Evolutionary conservation across 2,113 vertebrate genomes (phyloP).

Genomic region (Edolisoma coerulescens): DNA sequence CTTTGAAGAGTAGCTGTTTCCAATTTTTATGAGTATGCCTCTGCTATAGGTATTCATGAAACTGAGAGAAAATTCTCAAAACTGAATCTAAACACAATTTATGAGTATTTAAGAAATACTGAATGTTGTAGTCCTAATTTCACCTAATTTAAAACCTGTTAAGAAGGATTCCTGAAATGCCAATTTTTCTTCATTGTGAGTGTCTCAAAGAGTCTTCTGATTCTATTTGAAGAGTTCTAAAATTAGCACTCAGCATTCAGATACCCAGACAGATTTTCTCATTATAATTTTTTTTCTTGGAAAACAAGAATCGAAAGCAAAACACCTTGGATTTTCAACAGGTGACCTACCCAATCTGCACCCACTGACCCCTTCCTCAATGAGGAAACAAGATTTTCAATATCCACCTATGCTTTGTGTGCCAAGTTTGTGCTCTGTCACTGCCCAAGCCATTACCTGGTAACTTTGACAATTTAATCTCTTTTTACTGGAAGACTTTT

Average conservation of each 20-base stretch:
- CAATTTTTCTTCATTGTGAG: neutral
- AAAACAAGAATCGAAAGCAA: neutral
- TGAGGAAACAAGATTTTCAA: neutral
- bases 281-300: neutral
- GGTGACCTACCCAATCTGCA: neutral
- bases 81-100: neutral
- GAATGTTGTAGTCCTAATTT: neutral
- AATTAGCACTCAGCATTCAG: neutral
- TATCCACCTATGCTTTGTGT: neutral
- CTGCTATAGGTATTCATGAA: neutral
- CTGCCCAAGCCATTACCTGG: neutral
- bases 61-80: neutral
- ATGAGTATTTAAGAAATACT: neutral
- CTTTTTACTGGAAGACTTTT: neutral
- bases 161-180: neutral
- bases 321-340: neutral
- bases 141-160: neutral
- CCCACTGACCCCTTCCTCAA: neutral
- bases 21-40: neutral
- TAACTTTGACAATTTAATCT: neutral
- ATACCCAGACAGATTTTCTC: neutral
- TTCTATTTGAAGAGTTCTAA: constrained; percentile 19
- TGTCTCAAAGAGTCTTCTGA: neutral
- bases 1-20: neutral
- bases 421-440: neutral